A percentile compares a stretch with the other conserved stretches of the same genome.
These are phyloP conservation scores for Tillus elongatus DNA, from an alignment of 2,888 invertebrate genomes.

Conservation along the genomic window DNA sequence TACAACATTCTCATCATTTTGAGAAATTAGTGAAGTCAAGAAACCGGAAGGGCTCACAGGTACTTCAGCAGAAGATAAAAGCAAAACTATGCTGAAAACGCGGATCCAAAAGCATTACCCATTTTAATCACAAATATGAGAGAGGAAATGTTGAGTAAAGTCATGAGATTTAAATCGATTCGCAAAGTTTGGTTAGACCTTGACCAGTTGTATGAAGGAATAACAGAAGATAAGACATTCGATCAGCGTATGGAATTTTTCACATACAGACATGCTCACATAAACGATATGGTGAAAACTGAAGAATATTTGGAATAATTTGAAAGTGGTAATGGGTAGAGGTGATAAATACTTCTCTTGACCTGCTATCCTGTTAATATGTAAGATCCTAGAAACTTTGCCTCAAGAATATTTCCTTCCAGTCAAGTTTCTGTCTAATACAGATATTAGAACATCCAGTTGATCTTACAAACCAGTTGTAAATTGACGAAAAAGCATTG, in stretches of 20 bases:
- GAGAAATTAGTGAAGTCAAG: too few relatives aligned
- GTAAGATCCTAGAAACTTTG: constrained; percentile 14
- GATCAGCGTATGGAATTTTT: constrained; percentile 20
- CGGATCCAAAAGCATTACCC: constrained; percentile 10
- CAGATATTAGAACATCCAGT: constrained; percentile 10
- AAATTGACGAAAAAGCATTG: constrained; percentile 13
- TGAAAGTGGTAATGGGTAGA: too few relatives aligned
- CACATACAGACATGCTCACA: too few relatives aligned
- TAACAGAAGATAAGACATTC: constrained; percentile 19
- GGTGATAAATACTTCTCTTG: too few relatives aligned
- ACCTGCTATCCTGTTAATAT: constrained; percentile 13
- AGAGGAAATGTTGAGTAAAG: constrained; percentile 18
- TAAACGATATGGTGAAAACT: too few relatives aligned
- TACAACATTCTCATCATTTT: too few relatives aligned
- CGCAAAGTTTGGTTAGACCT: constrained; percentile 19
- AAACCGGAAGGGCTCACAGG: too few relatives aligned
- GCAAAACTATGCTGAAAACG: too few relatives aligned
- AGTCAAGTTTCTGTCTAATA: constrained; percentile 14
- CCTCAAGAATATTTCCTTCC: constrained; percentile 15
- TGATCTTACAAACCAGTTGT: constrained; percentile 14
- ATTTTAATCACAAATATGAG: constrained; percentile 19
- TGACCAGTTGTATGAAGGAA: constrained; percentile 16
- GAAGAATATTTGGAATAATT: too few relatives aligned
- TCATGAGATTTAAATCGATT: constrained; percentile 18
- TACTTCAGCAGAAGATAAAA: too few relatives aligned